Conservation (phyloP, 2,113 vertebrate genomes). For the Erinaceus europaeus region DNA sequence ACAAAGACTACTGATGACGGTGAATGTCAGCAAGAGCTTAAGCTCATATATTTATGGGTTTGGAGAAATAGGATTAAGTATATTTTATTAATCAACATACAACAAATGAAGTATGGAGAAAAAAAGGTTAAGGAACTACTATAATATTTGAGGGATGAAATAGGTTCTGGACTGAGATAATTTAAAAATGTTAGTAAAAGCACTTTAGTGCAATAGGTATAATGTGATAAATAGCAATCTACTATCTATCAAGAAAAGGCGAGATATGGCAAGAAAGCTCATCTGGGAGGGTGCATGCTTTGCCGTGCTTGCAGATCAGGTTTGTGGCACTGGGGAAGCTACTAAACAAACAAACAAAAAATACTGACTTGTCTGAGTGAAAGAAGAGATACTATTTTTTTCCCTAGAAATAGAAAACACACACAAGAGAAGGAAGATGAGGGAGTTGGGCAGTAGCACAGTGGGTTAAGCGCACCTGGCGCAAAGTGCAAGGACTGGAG, state of each 20-base stretch:
- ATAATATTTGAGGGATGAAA: not conserved
- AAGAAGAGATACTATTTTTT: not conserved
- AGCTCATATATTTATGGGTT: not conserved
- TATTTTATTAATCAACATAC: not conserved
- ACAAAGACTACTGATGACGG: not conserved
- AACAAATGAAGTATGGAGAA: not conserved
- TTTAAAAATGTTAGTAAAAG: too few relatives aligned
- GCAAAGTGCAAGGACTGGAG: too few relatives aligned
- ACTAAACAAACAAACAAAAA: too few relatives aligned
- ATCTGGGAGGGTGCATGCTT: too few relatives aligned
- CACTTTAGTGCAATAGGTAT: not conserved
- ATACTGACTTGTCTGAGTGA: not conserved
- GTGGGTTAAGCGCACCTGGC: too few relatives aligned
- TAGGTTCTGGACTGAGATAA: not conserved
- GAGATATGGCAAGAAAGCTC: too few relatives aligned
- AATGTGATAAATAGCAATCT: not conserved
- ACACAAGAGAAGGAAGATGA: not conserved
- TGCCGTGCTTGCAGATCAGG: too few relatives aligned
- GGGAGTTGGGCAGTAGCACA: not conserved
- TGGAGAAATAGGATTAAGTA: not conserved
- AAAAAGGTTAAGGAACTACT: not conserved
- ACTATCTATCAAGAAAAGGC: too few relatives aligned
- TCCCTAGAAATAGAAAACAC: not conserved
- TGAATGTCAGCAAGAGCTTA: not conserved
- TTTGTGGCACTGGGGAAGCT: too few relatives aligned